Evolutionary conservation across 2,113 vertebrate species (phyloP).

Genomic region (Laticauda laticaudata): DNA sequence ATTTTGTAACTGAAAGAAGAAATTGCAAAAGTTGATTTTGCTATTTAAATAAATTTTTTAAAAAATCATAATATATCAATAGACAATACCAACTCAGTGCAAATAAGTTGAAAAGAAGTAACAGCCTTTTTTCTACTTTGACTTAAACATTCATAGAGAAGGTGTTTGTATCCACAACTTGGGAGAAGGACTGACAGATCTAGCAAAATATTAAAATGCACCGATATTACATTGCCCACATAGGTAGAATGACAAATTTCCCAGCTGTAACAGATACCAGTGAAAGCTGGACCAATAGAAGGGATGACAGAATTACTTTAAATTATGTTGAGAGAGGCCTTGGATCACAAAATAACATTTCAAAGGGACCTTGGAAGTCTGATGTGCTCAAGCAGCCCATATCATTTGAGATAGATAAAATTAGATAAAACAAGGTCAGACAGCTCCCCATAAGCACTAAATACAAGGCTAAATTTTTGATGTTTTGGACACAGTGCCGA

Average conservation of each 20-base stretch:
- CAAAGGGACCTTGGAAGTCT: neutral
- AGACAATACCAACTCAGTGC: neutral
- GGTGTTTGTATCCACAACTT: neutral
- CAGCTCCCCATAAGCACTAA: neutral
- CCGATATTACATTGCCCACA: neutral
- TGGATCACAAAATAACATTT: neutral
- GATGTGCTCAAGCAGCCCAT: neutral
- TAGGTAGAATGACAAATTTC: neutral
- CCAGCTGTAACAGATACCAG: neutral
- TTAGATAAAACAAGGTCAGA: neutral
- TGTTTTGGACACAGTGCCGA: neutral
- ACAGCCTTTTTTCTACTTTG: neutral
- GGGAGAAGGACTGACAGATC: neutral
- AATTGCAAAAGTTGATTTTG: neutral
- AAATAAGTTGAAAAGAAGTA: neutral
- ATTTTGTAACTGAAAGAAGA: neutral
- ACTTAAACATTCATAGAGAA: neutral
- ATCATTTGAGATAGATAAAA: neutral
- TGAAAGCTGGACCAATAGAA: neutral
- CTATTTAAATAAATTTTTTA: neutral
- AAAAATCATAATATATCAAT: neutral
- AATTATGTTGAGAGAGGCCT: neutral
- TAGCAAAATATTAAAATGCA: neutral
- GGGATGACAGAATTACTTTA: neutral
- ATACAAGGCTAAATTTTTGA: neutral